phyloP scores from a whole-genome alignment of 2,888 invertebrate species.

The Papilio demoleus region DNA sequence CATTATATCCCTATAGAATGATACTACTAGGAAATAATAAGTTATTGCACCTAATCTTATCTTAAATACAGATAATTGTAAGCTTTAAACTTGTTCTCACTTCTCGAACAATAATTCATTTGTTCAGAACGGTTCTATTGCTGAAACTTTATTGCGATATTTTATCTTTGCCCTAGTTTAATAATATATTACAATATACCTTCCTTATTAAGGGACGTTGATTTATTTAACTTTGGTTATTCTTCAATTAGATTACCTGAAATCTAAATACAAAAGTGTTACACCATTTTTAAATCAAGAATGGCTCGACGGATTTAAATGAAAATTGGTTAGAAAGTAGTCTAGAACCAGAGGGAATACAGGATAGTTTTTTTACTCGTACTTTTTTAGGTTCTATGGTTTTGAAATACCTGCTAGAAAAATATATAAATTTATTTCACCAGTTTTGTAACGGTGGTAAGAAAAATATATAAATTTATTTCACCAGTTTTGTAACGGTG shows the following conservation, averaged over 20 bases:
- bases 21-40: slow-evolving; percentile 25
- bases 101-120: slow-evolving; percentile 21
- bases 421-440: background rate
- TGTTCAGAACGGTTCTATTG: background rate
- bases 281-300: too few species aligned
- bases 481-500: too few species aligned
- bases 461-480: too few species aligned
- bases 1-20: too few species aligned
- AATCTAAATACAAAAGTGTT: too few species aligned
- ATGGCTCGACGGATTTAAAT: too few species aligned
- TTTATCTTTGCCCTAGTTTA: background rate
- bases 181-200: background rate
- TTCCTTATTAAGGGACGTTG: background rate
- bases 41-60: background rate
- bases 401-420: too few species aligned
- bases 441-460: background rate
- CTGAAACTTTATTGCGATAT: slow-evolving; percentile 16
- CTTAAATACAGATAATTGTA: slow-evolving; percentile 24
- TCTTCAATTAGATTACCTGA: background rate
- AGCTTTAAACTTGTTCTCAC: slow-evolving; percentile 7
- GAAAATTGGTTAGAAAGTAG: too few species aligned
- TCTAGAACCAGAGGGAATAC: too few species aligned
- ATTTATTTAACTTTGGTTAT: background rate
- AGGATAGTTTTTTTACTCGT: too few species aligned
- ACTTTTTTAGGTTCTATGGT: too few species aligned